These are phyloP conservation scores for Glaucidium brasilianum DNA, from an alignment of 2,113 vertebrate species.

Conservation along the genomic window DNA sequence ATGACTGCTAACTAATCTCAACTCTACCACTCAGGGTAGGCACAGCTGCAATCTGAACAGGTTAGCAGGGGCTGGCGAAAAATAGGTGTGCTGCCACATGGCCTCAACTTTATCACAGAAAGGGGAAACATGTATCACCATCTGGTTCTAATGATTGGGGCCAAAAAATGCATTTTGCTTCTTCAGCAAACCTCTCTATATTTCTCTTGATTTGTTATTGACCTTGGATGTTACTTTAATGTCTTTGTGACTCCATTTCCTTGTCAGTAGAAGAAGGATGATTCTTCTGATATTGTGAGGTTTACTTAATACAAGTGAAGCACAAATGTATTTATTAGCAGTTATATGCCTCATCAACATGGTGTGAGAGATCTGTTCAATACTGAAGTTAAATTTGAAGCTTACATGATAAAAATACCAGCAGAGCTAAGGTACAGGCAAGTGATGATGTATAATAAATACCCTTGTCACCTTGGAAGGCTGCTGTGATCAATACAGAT, in stretches of 20 bases:
- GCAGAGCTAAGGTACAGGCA: background rate
- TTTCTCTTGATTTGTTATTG: background rate
- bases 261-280: background rate
- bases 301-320: background rate
- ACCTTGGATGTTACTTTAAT: background rate
- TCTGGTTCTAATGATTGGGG: background rate
- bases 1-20: background rate
- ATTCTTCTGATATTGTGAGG: background rate
- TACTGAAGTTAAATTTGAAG: background rate
- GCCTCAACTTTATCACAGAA: background rate
- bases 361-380: background rate
- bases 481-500: slow-evolving; percentile 70
- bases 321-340: background rate
- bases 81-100: background rate
- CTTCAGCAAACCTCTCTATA: background rate
- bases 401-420: background rate
- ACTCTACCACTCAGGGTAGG: background rate
- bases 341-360: background rate
- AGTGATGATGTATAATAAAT: slow-evolving; percentile 22
- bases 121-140: background rate
- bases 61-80: background rate
- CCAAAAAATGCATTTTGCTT: background rate
- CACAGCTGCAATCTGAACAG: background rate
- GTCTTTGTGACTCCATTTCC: background rate
- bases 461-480: slow-evolving; percentile 38